These are phyloP conservation scores for Formicarius rufipectus DNA, from an alignment of 2,113 vertebrate species.

Conservation along the genomic window DNA sequence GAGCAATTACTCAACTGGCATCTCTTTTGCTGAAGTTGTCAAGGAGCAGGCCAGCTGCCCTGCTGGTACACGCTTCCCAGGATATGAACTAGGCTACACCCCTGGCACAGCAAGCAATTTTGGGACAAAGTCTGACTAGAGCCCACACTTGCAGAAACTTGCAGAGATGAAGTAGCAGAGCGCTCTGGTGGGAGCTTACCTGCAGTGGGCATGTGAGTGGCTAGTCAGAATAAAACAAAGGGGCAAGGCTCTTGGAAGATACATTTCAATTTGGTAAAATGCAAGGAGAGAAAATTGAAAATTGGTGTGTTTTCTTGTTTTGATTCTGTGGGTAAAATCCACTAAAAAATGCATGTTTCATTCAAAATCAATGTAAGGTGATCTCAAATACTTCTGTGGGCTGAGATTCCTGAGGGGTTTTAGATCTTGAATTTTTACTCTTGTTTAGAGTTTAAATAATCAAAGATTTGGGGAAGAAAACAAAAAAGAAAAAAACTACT, in stretches of 20 bases:
- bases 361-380: not conserved
- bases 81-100: not conserved
- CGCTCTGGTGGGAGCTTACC: not conserved
- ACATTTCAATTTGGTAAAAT: not conserved
- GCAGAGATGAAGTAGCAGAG: not conserved
- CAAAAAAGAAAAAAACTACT: not conserved
- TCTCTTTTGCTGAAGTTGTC: not conserved
- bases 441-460: not conserved
- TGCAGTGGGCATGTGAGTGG: fast-evolving
- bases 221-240: not conserved
- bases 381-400: not conserved
- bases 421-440: not conserved
- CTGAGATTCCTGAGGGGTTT: not conserved
- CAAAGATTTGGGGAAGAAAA: not conserved
- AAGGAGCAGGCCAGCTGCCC: not conserved
- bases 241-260: not conserved
- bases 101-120: not conserved
- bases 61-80: not conserved
- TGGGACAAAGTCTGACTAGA: constrained; percentile 4
- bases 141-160: not conserved
- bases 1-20: not conserved
- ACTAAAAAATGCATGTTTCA: not conserved
- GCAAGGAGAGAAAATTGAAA: not conserved
- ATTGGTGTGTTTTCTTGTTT: not conserved
- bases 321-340: not conserved